phyloP scores from a whole-genome alignment of 1,140 invertebrate genomes.

The Papilio polyxenes region DNA sequence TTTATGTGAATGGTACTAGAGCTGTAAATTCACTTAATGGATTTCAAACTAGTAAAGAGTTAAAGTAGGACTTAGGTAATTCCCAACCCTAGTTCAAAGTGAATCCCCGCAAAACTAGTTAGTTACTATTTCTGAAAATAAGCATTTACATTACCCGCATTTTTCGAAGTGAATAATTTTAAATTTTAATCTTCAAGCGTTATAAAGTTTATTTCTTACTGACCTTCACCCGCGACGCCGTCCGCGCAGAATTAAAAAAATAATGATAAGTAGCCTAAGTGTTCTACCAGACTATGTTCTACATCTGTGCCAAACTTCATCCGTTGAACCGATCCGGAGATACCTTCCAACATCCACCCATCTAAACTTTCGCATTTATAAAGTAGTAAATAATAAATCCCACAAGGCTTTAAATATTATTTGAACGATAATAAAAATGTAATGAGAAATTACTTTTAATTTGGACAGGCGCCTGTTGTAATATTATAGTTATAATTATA shows the following conservation, averaged over 20 bases:
- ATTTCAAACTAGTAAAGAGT: not conserved
- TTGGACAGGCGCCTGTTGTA: not conserved
- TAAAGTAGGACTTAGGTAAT: not conserved
- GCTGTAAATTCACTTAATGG: not conserved
- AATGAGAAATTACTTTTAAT: not conserved
- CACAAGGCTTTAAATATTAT: not conserved
- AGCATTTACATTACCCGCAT: not conserved
- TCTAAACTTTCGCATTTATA: no score
- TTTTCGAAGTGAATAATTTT: not conserved
- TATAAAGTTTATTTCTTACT: not conserved
- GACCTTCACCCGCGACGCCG: no score
- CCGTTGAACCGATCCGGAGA: no score
- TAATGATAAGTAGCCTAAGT: no score
- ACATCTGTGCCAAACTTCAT: no score
- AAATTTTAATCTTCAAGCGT: not conserved
- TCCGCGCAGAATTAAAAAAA: no score
- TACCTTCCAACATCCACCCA: no score
- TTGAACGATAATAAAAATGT: not conserved
- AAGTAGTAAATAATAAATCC: not conserved
- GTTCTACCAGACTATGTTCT: no score
- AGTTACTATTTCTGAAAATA: not conserved
- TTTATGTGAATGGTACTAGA: not conserved
- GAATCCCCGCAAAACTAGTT: not conserved
- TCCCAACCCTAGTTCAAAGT: conserved; percentile 2
- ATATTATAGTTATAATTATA: not conserved